Evolutionary conservation across 1,140 invertebrate species (phyloP).

Genomic region (Drosophila santomea): DNA sequence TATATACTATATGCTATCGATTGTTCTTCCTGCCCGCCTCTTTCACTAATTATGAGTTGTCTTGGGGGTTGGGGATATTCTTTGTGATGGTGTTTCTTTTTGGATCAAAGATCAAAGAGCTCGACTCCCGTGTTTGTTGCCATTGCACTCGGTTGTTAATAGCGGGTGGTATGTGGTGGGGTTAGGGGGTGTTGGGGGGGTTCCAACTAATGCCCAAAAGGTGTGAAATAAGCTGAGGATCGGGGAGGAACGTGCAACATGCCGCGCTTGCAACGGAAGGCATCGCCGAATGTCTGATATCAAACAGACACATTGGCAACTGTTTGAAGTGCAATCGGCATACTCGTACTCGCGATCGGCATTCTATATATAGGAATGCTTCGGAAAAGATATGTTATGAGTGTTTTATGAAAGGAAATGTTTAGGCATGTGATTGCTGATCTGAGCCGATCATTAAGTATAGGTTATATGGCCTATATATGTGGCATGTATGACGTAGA

Average conservation of each 20-base stretch:
- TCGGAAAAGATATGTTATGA: constrained; percentile 10
- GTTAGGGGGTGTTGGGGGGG: background rate
- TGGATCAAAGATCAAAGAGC: constrained; percentile 72
- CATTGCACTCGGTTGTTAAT: constrained; percentile 69
- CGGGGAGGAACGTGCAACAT: constrained; percentile 17
- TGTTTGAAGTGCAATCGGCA: constrained; percentile 77
- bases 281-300: constrained; percentile 72
- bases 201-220: constrained; percentile 28
- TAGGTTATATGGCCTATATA: background rate
- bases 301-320: constrained; percentile 81
- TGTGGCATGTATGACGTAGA: constrained; percentile 6
- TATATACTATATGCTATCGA: constrained; percentile 34
- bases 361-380: constrained; percentile 25
- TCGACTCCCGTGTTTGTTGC: constrained; percentile 70
- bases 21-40: constrained; percentile 53
- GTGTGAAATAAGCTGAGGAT: constrained; percentile 62
- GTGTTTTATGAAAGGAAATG: constrained; percentile 53
- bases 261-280: constrained; percentile 49
- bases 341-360: constrained; percentile 51
- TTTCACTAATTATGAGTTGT: constrained; percentile 68
- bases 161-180: constrained; percentile 22
- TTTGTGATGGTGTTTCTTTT: constrained; percentile 23
- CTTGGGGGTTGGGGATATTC: constrained; percentile 8
- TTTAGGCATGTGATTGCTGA: constrained; percentile 37
- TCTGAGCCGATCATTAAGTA: constrained; percentile 30